Base-by-base conservation (phyloP, 1,140 invertebrate genomes). In the Phymorhynchus buccinoides region DNA sequence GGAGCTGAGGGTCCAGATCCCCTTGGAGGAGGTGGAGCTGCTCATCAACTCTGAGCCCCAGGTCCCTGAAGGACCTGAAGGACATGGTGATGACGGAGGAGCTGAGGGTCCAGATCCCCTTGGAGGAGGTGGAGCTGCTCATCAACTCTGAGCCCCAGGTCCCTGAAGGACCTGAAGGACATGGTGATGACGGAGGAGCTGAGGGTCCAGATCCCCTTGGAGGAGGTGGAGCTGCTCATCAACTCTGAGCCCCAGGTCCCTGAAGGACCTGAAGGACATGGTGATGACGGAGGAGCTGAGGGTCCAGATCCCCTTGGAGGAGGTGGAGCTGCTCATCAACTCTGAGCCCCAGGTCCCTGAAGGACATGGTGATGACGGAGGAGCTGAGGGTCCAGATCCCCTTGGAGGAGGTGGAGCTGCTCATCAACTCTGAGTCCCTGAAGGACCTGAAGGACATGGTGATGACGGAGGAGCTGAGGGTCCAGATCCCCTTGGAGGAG, bases 81-180 rank as follows among this genome's bases (percentile, higher is more conserved):
- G n/a, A n/a, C n/a, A n/a, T n/a, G n/a, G n/a, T 94, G 18, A 93
- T 94, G 91, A 90, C 87, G 41, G 94, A 94, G 86, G 93, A 94
- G 88, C 87, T 94, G 0, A 78, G 93, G 71, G 80, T 94, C 27
- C 89, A 93, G 66, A 91, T 92, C 22, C 93, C 93, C 71, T 37
- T 93, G n/a, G 94, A 94, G 86, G 94, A 94, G 89, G 86, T 94
- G 9, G 91, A 93, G 78, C 86, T 94, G 27, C 86, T 94, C 18
- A 83, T 89, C 39, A 86, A 66, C 83, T 86, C 87, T 62, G 87
- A 88, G 32, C 84, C 85, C 75, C 79, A 86, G 66, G 56, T 84
- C 30, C 18, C 66, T 44, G 62, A 56, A n/a, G n/a, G n/a, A n/a
- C n/a, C n/a, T n/a, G n/a, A n/a, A n/a, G n/a, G n/a, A n/a, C n/a